phyloP scores from a whole-genome alignment of 2,888 invertebrate genomes.

The Ernsta delagoae region DNA sequence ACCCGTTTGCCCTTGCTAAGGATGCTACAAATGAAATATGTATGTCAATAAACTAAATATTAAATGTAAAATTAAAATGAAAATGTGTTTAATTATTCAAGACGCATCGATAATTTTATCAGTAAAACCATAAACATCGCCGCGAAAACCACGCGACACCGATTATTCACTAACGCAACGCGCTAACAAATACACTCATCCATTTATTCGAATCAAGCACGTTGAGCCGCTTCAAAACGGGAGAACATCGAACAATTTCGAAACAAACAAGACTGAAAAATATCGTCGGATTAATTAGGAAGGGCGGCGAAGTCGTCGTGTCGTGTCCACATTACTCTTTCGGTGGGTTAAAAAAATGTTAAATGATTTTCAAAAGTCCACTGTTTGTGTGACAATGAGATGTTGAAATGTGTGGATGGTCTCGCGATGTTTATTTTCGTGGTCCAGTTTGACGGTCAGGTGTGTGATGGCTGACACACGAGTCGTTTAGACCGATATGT shows the following conservation, averaged over 20 bases:
- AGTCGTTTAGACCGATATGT: background rate
- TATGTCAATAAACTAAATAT: too few species aligned
- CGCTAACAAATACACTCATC: constrained; percentile 28
- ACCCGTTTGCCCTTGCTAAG: too few species aligned
- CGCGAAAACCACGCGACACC: constrained; percentile 3
- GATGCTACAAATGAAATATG: background rate
- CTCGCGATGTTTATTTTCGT: constrained; percentile 53
- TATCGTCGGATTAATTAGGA: constrained; percentile 28
- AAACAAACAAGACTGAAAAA: constrained; percentile 27
- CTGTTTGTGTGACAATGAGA: constrained; percentile 66
- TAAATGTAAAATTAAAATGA: too few species aligned
- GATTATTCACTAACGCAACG: constrained; percentile 11
- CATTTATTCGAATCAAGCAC: constrained; percentile 25
- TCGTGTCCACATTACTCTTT: constrained; percentile 54
- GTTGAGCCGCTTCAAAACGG: too few species aligned
- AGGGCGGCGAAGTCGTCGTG: background rate
- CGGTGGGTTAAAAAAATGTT: constrained; percentile 33
- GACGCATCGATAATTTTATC: constrained; percentile 13
- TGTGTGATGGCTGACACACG: constrained; percentile 35
- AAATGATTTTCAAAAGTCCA: constrained; percentile 48
- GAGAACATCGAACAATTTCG: constrained; percentile 4
- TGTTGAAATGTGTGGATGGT: constrained; percentile 67
- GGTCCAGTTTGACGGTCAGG: constrained; percentile 45
- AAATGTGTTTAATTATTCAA: constrained; percentile 8
- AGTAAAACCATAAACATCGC: constrained; percentile 18